A percentile compares a stretch with the other conserved stretches of the same genome.
These are phyloP conservation scores for Pituophis catenifer DNA, from an alignment of 2,113 vertebrate species.

Conservation along the genomic window DNA sequence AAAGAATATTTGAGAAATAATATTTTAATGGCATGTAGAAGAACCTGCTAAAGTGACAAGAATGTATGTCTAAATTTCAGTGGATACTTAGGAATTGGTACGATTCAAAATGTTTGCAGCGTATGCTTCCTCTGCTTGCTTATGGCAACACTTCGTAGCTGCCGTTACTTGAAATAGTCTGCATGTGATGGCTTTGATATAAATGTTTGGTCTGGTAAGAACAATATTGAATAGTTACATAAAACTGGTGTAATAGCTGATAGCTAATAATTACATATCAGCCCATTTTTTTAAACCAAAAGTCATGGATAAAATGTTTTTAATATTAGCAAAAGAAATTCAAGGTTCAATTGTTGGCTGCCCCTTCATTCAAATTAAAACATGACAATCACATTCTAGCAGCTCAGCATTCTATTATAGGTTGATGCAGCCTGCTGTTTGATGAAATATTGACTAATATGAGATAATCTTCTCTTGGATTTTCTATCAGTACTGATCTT, in stretches of 20 bases:
- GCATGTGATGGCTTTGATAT: background rate
- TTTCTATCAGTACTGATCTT: background rate
- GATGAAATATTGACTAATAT: background rate
- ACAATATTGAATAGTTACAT: background rate
- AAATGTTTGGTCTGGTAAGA: background rate
- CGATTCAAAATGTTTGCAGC: background rate
- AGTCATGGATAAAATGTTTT: background rate
- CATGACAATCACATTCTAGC: background rate
- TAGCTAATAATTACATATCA: too few species aligned
- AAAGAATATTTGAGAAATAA: background rate
- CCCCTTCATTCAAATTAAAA: background rate
- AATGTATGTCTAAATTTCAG: background rate
- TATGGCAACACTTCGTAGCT: background rate
- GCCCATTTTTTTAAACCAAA: background rate
- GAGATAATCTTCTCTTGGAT: background rate
- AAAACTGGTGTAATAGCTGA: background rate
- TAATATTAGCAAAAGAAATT: background rate
- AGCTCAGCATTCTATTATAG: background rate
- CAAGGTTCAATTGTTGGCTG: background rate
- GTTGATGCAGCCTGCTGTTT: background rate
- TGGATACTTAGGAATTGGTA: background rate
- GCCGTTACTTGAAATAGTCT: background rate
- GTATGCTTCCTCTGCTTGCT: background rate
- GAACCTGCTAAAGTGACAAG: background rate
- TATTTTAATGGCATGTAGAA: background rate